These are phyloP conservation scores for Chelonus formosanus DNA, from an alignment of 2,888 invertebrate species.

Conservation along the genomic window DNA sequence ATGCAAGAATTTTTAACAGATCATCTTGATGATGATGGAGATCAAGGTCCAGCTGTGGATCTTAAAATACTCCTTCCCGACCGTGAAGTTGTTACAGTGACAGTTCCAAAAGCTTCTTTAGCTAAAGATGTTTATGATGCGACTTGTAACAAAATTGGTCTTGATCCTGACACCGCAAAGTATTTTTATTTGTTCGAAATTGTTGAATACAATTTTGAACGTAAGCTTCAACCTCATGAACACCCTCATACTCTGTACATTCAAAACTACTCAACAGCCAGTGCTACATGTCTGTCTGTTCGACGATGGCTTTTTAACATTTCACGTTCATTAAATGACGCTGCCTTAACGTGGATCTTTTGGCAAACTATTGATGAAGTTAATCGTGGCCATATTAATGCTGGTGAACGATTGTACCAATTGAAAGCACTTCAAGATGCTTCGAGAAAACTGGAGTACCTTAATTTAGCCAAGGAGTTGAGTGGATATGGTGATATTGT, in stretches of 20 bases:
- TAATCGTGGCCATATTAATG: constrained; percentile 89
- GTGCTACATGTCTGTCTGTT: constrained; percentile 90
- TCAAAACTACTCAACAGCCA: constrained; percentile 98
- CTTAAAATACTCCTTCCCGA: constrained; percentile 90
- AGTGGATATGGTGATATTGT: constrained; percentile 94
- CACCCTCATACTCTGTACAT: constrained; percentile 98
- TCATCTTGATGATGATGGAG: constrained; percentile 80
- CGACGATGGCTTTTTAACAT: constrained; percentile 88
- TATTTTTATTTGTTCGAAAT: constrained; percentile 98
- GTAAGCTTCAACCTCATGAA: constrained; percentile 92
- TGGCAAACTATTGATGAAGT: constrained; percentile 97
- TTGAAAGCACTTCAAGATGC: constrained; percentile 94
- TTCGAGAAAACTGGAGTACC: constrained; percentile 85
- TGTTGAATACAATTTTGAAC: constrained; percentile 95
- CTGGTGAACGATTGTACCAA: constrained; percentile 93
- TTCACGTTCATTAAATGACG: constrained; percentile 73
- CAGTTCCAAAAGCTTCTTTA: constrained; percentile 86
- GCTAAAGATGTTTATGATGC: constrained; percentile 92
- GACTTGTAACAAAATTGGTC: constrained; percentile 83
- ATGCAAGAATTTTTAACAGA: constrained; percentile 98
- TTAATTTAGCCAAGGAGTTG: constrained; percentile 83
- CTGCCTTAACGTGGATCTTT: constrained; percentile 85
- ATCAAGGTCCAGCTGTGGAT: constrained; percentile 76
- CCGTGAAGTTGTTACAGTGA: constrained; percentile 86
- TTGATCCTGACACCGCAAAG: constrained; percentile 82